Evolutionary conservation across 2,888 invertebrate genomes (phyloP).

Genomic region (Antitype chi): DNA sequence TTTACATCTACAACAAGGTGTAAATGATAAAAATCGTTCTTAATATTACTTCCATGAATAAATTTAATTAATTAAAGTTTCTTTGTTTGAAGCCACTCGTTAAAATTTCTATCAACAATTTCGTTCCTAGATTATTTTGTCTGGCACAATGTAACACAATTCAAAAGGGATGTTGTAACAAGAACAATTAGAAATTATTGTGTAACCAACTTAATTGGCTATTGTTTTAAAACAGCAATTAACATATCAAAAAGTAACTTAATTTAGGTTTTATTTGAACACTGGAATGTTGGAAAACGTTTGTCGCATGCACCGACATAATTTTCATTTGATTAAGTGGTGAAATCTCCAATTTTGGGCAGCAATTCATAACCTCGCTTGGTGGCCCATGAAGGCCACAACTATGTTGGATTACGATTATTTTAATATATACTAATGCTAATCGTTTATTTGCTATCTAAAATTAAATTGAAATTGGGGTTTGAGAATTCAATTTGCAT

Average conservation of each 20-base stretch:
- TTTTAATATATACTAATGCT: neutral
- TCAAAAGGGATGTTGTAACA: constrained; percentile 29
- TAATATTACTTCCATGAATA: constrained; percentile 7
- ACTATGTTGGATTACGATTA: neutral
- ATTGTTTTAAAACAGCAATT: constrained; percentile 49
- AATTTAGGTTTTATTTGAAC: constrained; percentile 8
- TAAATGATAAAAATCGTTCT: neutral
- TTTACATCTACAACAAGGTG: neutral
- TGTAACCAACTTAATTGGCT: constrained; percentile 21
- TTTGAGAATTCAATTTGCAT: neutral
- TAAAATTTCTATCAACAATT: constrained; percentile 36
- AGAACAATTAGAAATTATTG: constrained; percentile 45
- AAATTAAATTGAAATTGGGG: neutral
- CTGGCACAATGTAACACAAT: constrained; percentile 42
- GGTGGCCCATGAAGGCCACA: rapidly evolving
- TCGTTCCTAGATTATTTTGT: constrained; percentile 41
- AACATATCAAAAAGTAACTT: constrained; percentile 29
- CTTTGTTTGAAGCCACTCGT: constrained; percentile 36
- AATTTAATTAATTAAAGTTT: constrained; percentile 21
- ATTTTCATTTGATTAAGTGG: neutral
- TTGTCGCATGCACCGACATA: neutral
- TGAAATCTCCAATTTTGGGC: neutral
- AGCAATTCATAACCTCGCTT: no score
- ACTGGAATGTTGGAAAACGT: neutral
- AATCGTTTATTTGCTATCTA: neutral